Percentiles rank a stretch among this genome's conserved stretches.
Evolutionary conservation across 2,797 vertebrate species (phyloP).

Genomic region (Rhabdophis nuchalis): DNA sequence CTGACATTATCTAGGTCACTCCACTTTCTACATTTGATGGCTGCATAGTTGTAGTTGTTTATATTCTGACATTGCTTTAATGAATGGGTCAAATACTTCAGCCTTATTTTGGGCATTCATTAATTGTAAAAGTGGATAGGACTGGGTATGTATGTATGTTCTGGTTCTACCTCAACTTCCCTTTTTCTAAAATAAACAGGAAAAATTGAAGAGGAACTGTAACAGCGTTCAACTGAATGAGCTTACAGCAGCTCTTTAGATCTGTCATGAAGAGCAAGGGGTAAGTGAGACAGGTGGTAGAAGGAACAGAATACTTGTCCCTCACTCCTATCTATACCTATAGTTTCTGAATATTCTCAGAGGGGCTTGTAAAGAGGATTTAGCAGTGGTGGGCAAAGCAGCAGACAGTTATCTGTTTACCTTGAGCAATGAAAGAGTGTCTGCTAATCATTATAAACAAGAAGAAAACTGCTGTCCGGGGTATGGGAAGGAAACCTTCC

Average conservation of each 20-base stretch:
- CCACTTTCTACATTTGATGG: not conserved
- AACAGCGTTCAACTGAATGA: not conserved
- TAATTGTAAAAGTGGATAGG: not conserved
- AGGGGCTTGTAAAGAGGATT: not conserved
- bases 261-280: not conserved
- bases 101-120: not conserved
- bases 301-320: not conserved
- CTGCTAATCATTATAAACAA: not conserved
- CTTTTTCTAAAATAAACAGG: not conserved
- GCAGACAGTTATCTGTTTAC: not conserved
- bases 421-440: not conserved
- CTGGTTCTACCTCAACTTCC: not conserved
- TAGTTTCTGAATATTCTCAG: not conserved
- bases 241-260: not conserved
- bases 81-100: not conserved
- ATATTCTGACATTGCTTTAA: not conserved
- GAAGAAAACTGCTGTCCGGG: not conserved
- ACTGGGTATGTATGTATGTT: not conserved
- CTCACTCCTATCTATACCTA: not conserved
- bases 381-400: not conserved
- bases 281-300: not conserved
- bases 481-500: not conserved
- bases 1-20: not conserved
- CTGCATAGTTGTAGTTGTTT: not conserved
- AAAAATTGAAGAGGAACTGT: not conserved